These are phyloP conservation scores for Platorchestia sp. DNA, from an alignment of 1,140 invertebrate species.

Conservation along the genomic window DNA sequence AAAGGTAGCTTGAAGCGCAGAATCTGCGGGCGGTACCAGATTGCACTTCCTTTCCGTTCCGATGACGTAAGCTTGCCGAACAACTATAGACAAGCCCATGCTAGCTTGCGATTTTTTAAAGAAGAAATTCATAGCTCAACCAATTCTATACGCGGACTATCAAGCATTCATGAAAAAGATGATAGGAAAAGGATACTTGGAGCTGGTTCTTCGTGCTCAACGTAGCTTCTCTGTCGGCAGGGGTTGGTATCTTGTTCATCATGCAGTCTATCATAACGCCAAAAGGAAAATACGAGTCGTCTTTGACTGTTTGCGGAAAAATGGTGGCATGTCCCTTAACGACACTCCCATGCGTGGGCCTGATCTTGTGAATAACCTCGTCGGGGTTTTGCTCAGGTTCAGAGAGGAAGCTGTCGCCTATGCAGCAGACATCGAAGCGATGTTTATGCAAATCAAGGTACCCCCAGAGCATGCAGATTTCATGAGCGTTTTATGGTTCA, in stretches of 20 bases:
- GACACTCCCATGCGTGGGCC: neutral
- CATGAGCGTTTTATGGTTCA: slow-evolving; percentile 37
- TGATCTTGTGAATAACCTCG: slow-evolving; percentile 4
- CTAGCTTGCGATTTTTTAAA: too few species aligned
- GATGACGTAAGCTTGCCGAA: too few species aligned
- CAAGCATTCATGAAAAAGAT: slow-evolving; percentile 14
- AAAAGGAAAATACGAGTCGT: slow-evolving; percentile 20
- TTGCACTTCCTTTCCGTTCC: too few species aligned
- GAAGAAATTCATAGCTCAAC: too few species aligned
- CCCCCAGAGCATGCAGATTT: slow-evolving; percentile 45
- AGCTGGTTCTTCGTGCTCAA: neutral
- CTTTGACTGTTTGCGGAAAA: neutral
- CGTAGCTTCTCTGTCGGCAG: neutral
- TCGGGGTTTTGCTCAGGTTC: slow-evolving; percentile 23
- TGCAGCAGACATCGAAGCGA: slow-evolving; percentile 52
- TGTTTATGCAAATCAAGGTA: slow-evolving; percentile 52
- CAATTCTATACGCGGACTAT: neutral
- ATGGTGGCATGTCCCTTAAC: neutral
- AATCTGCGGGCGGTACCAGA: too few species aligned
- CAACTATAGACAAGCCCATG: too few species aligned
- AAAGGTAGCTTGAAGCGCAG: too few species aligned
- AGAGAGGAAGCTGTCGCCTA: neutral
- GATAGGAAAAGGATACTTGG: neutral
- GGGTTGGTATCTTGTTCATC: slow-evolving; percentile 4
- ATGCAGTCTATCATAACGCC: neutral